phyloP scores from a whole-genome alignment of 2,797 vertebrate genomes.

The Acrossocheilus wenchowensis region DNA sequence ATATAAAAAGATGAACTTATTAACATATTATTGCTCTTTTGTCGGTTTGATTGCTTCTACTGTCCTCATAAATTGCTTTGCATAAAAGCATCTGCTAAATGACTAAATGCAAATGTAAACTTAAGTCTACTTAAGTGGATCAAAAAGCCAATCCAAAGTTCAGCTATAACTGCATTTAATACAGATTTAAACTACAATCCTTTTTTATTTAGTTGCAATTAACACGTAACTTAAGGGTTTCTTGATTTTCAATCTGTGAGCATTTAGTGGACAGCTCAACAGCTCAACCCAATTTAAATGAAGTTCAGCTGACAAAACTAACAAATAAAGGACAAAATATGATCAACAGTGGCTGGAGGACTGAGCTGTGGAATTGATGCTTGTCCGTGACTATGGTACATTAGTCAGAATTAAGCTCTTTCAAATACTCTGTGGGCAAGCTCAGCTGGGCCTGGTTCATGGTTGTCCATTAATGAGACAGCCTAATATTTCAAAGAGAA shows the following conservation, averaged over 20 bases:
- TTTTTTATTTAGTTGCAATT: not conserved
- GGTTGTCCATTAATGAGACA: slow-evolving; percentile 44
- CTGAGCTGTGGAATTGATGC: slow-evolving; percentile 7
- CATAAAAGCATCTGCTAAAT: not conserved
- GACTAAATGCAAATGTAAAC: not conserved
- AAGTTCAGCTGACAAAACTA: slow-evolving; percentile 14
- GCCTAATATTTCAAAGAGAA: slow-evolving; percentile 41
- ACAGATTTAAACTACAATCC: not conserved
- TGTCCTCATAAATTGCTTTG: not conserved
- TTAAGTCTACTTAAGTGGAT: not conserved
- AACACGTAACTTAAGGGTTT: not conserved
- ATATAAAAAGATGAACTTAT: not conserved
- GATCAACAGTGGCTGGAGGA: not conserved
- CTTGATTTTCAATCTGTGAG: not conserved
- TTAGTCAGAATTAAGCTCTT: slow-evolving; percentile 40
- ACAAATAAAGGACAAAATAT: slow-evolving; percentile 5
- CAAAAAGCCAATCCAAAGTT: not conserved
- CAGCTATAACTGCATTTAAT: not conserved
- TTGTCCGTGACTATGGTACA: slow-evolving; percentile 12
- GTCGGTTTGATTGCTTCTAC: too few relatives aligned
- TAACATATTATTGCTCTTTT: not conserved
- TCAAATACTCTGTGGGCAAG: slow-evolving; percentile 13
- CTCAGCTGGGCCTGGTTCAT: slow-evolving; percentile 14
- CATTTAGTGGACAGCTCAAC: not conserved
- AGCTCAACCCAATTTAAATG: not conserved